Evolutionary conservation across 2,888 invertebrate species (phyloP).

Genomic region (Eristalinus aeneus): DNA sequence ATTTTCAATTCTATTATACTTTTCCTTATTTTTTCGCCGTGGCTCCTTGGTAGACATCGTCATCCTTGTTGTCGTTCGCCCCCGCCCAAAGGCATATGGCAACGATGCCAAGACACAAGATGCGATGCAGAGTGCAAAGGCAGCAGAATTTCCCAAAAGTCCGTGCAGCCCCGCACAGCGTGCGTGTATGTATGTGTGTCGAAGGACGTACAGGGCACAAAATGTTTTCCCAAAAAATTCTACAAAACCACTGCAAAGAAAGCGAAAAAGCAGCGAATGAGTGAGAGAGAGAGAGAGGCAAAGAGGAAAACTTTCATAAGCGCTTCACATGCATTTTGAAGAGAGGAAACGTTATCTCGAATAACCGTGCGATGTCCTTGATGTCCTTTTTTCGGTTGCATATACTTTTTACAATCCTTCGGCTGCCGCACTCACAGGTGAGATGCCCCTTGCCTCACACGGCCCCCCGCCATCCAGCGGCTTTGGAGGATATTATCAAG

Average conservation of each 20-base stretch:
- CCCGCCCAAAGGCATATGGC: constrained; percentile 47
- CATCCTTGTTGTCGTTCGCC: not conserved
- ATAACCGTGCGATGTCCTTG: constrained; percentile 48
- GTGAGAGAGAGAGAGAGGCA: not conserved
- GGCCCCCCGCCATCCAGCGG: not conserved
- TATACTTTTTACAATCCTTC: constrained; percentile 9
- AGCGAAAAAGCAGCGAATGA: not conserved
- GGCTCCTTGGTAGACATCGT: not conserved
- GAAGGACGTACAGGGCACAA: constrained; percentile 42
- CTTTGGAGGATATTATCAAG: constrained; percentile 45
- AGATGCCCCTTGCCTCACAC: not conserved
- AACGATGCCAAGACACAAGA: constrained; percentile 39
- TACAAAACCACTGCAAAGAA: not conserved
- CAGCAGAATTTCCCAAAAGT: constrained; percentile 59
- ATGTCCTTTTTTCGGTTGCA: constrained; percentile 55
- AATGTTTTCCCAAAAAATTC: not conserved
- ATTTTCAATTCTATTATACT: constrained; percentile 71
- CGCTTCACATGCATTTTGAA: constrained; percentile 54
- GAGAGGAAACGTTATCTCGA: constrained; percentile 31
- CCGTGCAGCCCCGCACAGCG: constrained; percentile 19
- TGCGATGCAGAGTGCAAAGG: constrained; percentile 42
- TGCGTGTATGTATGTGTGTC: constrained; percentile 3
- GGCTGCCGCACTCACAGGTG: constrained; percentile 26
- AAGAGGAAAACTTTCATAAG: constrained; percentile 50
- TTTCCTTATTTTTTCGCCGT: constrained; percentile 25